phyloP scores from a whole-genome alignment of 2,113 vertebrate genomes.

The Zosterops japonicus region DNA sequence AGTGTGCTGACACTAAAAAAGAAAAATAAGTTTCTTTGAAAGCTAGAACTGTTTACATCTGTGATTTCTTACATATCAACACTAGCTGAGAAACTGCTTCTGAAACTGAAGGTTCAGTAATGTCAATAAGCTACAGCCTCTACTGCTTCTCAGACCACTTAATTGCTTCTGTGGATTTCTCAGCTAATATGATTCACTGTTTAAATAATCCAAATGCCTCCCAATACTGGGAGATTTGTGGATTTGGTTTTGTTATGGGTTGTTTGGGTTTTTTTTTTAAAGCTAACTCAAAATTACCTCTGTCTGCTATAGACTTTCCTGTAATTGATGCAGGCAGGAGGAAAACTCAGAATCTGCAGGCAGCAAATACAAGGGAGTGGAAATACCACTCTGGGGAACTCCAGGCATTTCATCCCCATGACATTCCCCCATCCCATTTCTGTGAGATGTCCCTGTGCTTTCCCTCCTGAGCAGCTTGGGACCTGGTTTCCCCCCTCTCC shows the following conservation, averaged over 20 bases:
- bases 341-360: neutral
- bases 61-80: neutral
- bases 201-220: neutral
- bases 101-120: neutral
- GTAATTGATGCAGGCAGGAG: neutral
- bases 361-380: neutral
- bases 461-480: neutral
- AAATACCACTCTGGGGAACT: too few species aligned
- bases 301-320: neutral
- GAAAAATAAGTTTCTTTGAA: neutral
- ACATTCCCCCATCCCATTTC: fast-evolving
- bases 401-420: neutral
- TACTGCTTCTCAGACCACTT: neutral
- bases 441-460: neutral
- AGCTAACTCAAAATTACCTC: neutral
- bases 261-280: neutral
- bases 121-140: neutral
- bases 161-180: neutral
- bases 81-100: neutral
- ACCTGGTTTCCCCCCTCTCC: neutral
- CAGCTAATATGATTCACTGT: neutral
- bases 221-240: neutral
- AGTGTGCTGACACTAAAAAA: neutral
- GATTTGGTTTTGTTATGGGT: neutral
- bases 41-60: neutral